These are phyloP conservation scores for Drosophila repleta DNA, from an alignment of 1,140 invertebrate genomes.

Conservation along the genomic window DNA sequence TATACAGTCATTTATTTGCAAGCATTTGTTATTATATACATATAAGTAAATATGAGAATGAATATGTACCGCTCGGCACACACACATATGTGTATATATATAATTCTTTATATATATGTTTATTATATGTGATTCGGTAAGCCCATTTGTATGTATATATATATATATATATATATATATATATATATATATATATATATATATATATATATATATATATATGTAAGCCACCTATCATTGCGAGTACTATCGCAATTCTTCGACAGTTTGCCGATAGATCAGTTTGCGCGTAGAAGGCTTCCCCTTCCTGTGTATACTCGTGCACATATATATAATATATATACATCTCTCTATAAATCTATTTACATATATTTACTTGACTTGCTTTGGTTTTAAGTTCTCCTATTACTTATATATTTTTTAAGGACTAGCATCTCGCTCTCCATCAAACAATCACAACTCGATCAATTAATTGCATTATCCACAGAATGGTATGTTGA, in stretches of 20 bases:
- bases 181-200: neutral
- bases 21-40: conserved; percentile 7
- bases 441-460: neutral
- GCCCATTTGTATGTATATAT: neutral
- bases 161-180: neutral
- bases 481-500: conserved; percentile 59
- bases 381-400: neutral
- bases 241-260: conserved; percentile 72
- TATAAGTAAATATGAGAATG: neutral
- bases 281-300: conserved; percentile 78
- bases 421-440: conserved; percentile 1
- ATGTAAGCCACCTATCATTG: conserved; percentile 37
- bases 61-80: neutral
- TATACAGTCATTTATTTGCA: conserved; percentile 14
- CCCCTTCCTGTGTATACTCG: conserved; percentile 50
- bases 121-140: too few relatives aligned
- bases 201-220: conserved; percentile 1
- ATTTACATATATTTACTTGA: neutral
- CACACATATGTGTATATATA: neutral
- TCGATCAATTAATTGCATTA: neutral
- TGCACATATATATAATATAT: neutral
- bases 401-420: neutral
- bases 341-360: too few relatives aligned
- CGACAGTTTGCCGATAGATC: conserved; percentile 80
- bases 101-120: too few relatives aligned